Percentiles rank a stretch among this genome's conserved stretches.
Conservation (phyloP, 2,797 vertebrate species). For the Galagoides demidoff region DNA sequence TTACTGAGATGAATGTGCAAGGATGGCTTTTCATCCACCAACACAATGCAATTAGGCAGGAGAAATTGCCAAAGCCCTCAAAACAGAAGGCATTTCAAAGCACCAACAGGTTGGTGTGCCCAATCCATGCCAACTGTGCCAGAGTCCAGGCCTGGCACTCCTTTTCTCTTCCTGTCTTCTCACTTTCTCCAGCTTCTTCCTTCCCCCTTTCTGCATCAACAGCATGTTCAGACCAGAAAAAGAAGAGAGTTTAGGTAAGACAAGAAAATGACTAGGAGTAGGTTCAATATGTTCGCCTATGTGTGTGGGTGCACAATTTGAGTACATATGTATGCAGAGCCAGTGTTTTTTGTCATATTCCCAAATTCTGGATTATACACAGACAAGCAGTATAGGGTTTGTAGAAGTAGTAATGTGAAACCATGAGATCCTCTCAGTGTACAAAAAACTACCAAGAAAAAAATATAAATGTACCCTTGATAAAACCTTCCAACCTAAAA, state of each 20-base stretch:
- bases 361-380: not conserved
- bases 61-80: not conserved
- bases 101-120: not conserved
- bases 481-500: not conserved
- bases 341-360: not conserved
- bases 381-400: not conserved
- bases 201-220: too few species aligned
- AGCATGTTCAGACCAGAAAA: not conserved
- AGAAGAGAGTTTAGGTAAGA: not conserved
- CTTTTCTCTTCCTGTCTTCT: not conserved
- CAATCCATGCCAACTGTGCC: too few species aligned
- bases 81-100: not conserved
- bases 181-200: not conserved
- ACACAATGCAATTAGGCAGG: not conserved
- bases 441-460: not conserved
- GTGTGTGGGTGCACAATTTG: too few species aligned
- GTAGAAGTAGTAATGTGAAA: not conserved
- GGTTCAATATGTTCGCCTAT: not conserved
- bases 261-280: not conserved
- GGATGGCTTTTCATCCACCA: not conserved
- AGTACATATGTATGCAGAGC: not conserved
- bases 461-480: not conserved
- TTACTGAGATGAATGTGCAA: not conserved
- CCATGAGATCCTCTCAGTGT: not conserved
- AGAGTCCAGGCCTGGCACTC: rapidly evolving